Evolutionary conservation across 2,113 vertebrate species (phyloP).

Genomic region (Nibea albiflora): DNA sequence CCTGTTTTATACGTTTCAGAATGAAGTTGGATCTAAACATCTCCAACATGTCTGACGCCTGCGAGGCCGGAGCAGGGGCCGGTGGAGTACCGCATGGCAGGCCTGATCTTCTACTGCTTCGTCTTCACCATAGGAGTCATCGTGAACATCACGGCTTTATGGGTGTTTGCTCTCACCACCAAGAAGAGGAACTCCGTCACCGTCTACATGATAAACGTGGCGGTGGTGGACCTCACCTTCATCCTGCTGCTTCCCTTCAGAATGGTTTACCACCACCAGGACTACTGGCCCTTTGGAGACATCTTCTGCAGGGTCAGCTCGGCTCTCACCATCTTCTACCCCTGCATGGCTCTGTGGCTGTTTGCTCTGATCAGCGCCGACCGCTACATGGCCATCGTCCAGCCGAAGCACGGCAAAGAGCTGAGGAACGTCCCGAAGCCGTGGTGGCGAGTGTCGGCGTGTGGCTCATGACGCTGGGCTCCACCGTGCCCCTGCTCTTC

Average conservation of each 20-base stretch:
- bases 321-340: constrained; percentile 92
- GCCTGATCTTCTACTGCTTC: constrained; percentile 90
- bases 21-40: constrained; percentile 62
- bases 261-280: constrained; percentile 88
- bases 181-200: constrained; percentile 95
- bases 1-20: constrained; percentile 25
- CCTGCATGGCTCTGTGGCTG: constrained; percentile 95
- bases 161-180: constrained; percentile 97
- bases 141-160: constrained; percentile 93
- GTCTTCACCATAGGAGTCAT: constrained; percentile 88
- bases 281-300: constrained; percentile 92
- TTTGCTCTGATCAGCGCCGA: constrained; percentile 94
- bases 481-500: constrained; percentile 87
- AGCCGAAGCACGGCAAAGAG: constrained; percentile 92
- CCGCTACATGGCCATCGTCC: constrained; percentile 96
- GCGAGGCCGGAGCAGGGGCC: constrained; percentile 71
- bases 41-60: constrained; percentile 46
- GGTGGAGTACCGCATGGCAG: constrained; percentile 85
- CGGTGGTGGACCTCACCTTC: constrained; percentile 91
- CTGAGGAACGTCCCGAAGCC: constrained; percentile 92
- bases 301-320: constrained; percentile 89
- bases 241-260: constrained; percentile 91
- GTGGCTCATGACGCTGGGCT: constrained; percentile 92
- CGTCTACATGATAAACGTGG: constrained; percentile 97
- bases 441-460: constrained; percentile 86